Evolutionary conservation across 2,113 vertebrate species (phyloP), one percentile per base, ranked within the genome.

Genomic region (Oryzias woworae): DNA sequence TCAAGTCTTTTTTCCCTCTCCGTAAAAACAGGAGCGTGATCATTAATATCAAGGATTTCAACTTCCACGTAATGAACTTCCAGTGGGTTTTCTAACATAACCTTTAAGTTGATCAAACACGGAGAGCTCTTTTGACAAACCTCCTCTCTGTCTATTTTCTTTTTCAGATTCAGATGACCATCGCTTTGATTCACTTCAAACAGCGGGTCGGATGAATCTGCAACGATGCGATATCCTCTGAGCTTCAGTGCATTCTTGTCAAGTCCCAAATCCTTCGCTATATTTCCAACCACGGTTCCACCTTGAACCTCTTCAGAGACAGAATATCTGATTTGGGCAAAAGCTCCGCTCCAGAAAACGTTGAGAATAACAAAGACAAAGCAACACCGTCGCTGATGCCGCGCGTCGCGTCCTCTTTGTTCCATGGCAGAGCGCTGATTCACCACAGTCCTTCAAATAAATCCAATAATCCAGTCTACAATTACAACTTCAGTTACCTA

Each of bases 191-290:
- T 81, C 49, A 94, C 77, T 10, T 43, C 73, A 75, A 88, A 94
- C 31, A 80, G 57, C 18, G 86, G 75, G 58, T 91, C 84, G 0
- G 65, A 76, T 16, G 82, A 71, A 14, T 66, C 75, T 3, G 75
- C 17, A 1, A 87, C 79, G 22, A 87, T 80, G 17, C 85, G 79
- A 50, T 86, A 85, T 28, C 86, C 58, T 5, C 71, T 78, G n/a
- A 78, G 72, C 7, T 28, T 60, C 18, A 93, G 84, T n/a, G 85
- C 56, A 1, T 31, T 60, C 53, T 80, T 65, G 46, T 80, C 84
- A 4, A 93, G 55, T 8, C 89, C 88, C 66, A 93, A 43, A 72
- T 93, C 92, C 41, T 79, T 91, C 1, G 89, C 89, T 23, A 88
- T 80, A 73, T 90, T 85, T 17, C 88, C 87, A 69, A 95, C 92